Evolutionary conservation across 2,888 invertebrate genomes (phyloP).

Genomic region (Nineta flava): DNA sequence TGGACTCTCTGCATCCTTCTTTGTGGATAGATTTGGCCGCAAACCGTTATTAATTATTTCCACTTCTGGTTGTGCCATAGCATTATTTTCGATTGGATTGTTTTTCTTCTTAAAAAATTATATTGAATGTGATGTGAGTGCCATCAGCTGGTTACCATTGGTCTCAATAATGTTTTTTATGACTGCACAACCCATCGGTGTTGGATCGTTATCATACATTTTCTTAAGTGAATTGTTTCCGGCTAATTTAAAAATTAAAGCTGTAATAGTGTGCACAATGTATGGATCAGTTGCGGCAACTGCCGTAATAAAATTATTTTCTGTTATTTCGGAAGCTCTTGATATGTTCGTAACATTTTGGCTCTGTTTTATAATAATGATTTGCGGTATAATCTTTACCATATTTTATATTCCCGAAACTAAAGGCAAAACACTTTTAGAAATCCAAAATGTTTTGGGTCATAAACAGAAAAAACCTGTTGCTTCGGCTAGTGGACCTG

Average conservation of each 20-base stretch:
- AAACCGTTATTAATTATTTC: constrained; percentile 28
- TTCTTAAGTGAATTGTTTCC: constrained; percentile 31
- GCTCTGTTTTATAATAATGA: constrained; percentile 15
- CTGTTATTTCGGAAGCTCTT: constrained; percentile 17
- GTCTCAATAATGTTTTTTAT: constrained; percentile 25
- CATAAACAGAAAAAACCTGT: background rate
- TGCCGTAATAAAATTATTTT: constrained; percentile 23
- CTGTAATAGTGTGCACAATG: constrained; percentile 30
- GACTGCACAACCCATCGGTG: constrained; percentile 25
- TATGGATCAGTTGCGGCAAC: constrained; percentile 26
- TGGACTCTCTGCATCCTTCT: constrained; percentile 13
- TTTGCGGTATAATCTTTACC: constrained; percentile 19
- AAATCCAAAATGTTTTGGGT: constrained; percentile 18
- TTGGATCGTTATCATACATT: constrained; percentile 28
- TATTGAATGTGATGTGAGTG: constrained; percentile 17
- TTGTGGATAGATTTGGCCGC: constrained; percentile 29
- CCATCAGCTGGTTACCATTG: constrained; percentile 24
- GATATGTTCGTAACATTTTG: constrained; percentile 23
- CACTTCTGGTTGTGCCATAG: constrained; percentile 21
- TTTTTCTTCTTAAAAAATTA: constrained; percentile 24
- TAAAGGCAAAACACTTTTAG: constrained; percentile 24
- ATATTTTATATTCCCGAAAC: constrained; percentile 24
- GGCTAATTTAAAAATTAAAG: constrained; percentile 28
- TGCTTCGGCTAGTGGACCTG: background rate
- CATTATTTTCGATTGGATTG: constrained; percentile 20